These are phyloP conservation scores for Sceliomorpha sp. DNA, from an alignment of 2,888 invertebrate genomes.

Conservation along the genomic window DNA sequence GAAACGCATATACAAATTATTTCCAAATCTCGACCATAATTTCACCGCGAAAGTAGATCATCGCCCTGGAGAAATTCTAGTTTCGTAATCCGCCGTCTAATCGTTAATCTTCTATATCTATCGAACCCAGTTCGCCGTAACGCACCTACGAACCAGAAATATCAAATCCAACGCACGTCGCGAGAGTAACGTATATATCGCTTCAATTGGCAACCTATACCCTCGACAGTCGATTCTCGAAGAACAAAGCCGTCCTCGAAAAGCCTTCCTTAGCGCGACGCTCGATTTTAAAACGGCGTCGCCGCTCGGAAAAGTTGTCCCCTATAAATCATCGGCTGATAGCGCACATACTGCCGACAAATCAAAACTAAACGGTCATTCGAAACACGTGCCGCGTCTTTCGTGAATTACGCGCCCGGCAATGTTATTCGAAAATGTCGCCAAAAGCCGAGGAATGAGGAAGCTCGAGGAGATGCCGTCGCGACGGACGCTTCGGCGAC, in stretches of 20 bases:
- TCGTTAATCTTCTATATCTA: no score
- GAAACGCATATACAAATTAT: no score
- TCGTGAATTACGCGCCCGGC: slow-evolving; percentile 48
- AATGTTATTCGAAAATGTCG: slow-evolving; percentile 45
- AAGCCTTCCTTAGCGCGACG: slow-evolving; percentile 25
- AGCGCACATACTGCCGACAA: slow-evolving; percentile 51
- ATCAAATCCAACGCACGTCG: no score
- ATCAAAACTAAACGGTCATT: slow-evolving; percentile 56
- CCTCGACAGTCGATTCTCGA: slow-evolving; percentile 9
- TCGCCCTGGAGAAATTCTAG: no score
- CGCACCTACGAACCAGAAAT: no score
- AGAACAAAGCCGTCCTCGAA: slow-evolving; percentile 15
- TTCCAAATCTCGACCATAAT: no score
- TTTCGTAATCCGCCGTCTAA: no score
- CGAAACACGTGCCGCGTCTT: slow-evolving; percentile 54
- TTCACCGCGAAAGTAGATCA: no score
- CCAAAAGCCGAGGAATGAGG: slow-evolving; percentile 37
- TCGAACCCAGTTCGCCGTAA: no score
- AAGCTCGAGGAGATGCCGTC: no score
- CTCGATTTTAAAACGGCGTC: slow-evolving; percentile 46
- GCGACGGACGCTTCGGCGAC: no score
- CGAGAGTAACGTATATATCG: no score
- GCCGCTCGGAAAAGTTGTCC: slow-evolving; percentile 39
- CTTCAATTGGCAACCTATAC: not conserved
- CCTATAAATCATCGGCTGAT: slow-evolving; percentile 51